Evolutionary conservation across 2,888 invertebrate genomes (phyloP).

Genomic region (Melipona bicolor): DNA sequence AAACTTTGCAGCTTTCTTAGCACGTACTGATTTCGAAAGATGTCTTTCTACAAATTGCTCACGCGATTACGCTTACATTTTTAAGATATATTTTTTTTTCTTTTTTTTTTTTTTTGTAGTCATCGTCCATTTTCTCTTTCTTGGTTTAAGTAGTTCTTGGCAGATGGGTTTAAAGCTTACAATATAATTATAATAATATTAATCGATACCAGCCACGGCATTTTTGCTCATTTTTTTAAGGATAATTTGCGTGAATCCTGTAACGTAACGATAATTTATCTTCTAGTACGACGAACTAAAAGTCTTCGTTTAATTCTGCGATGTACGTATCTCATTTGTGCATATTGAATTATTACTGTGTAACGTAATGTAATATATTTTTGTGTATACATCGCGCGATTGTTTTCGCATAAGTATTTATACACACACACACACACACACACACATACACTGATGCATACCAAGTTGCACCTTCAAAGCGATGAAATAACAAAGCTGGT

Average conservation of each 20-base stretch:
- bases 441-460: constrained; percentile 9
- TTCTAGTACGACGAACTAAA: constrained; percentile 6
- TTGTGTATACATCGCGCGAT: constrained; percentile 23
- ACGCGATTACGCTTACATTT: constrained; percentile 56
- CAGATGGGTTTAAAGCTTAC: constrained; percentile 9
- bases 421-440: constrained; percentile 9
- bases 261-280: constrained; percentile 24
- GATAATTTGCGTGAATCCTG: constrained; percentile 33
- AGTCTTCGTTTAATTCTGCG: constrained; percentile 14
- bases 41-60: constrained; percentile 47
- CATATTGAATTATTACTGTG: constrained; percentile 33
- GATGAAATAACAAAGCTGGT: constrained; percentile 29
- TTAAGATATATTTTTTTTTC: constrained; percentile 24
- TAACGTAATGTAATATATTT: constrained; percentile 51
- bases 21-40: constrained; percentile 14
- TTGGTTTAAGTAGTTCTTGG: too few relatives aligned
- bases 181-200: background rate
- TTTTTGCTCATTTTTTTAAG: constrained; percentile 36
- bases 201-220: constrained; percentile 21
- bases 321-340: constrained; percentile 2
- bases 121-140: too few relatives aligned
- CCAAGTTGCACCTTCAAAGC: constrained; percentile 31
- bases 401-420: constrained; percentile 4
- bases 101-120: background rate
- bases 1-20: constrained; percentile 32